phyloP scores from a whole-genome alignment of 2,797 vertebrate genomes.

The Amazonetta brasiliensis region DNA sequence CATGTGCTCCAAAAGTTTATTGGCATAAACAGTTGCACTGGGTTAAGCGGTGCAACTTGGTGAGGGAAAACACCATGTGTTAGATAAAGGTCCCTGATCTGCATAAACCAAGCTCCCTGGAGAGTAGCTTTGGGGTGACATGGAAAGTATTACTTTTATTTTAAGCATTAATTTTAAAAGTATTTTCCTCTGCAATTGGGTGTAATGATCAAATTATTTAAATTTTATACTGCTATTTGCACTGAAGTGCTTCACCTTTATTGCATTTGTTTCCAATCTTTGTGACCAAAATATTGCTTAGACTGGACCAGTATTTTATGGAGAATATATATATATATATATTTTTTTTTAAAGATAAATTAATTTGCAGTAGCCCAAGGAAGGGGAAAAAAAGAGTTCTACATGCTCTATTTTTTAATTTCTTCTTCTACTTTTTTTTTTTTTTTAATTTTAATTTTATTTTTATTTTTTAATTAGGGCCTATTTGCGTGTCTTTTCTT shows the following conservation, averaged over 20 bases:
- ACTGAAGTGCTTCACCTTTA: background rate
- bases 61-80: background rate
- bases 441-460: background rate
- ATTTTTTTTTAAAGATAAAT: background rate
- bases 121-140: background rate
- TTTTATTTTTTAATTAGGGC: background rate
- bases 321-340: background rate
- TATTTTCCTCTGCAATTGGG: background rate
- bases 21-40: background rate
- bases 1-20: background rate
- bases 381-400: background rate
- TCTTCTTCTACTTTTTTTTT: background rate
- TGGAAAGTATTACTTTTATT: background rate
- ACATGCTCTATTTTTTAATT: background rate
- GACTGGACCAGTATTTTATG: background rate
- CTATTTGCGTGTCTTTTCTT: background rate
- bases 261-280: background rate
- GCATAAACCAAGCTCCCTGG: background rate
- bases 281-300: background rate
- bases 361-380: background rate
- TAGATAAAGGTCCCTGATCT: background rate
- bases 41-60: background rate
- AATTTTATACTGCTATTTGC: background rate
- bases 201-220: background rate
- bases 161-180: background rate